Percentiles rank a stretch among this genome's conserved stretches.
Conservation (phyloP, 2,797 vertebrate species). For the Mormyrops boulengeri region DNA sequence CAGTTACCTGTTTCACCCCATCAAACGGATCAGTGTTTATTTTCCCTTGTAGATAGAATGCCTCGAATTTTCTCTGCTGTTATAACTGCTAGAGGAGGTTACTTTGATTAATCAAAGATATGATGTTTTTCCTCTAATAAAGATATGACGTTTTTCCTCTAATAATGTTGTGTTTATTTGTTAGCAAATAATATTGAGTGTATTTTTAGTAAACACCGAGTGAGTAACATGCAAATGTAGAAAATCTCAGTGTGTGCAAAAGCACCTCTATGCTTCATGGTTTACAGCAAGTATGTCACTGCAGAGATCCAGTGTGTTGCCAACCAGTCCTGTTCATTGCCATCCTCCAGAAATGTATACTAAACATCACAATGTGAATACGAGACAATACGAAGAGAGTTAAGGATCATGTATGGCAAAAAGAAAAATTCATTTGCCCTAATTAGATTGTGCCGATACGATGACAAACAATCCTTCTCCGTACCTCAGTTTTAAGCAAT, state of each 20-base stretch:
- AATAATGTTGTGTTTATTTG: background rate
- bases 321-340: background rate
- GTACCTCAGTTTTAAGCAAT: background rate
- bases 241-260: background rate
- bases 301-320: background rate
- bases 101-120: background rate
- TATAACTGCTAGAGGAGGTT: background rate
- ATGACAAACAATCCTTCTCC: background rate
- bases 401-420: background rate
- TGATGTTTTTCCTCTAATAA: background rate
- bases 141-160: background rate
- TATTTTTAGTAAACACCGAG: too few species aligned
- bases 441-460: background rate
- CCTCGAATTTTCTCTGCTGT: background rate
- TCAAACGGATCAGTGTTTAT: background rate
- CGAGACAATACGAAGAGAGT: background rate
- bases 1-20: background rate
- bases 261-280: background rate
- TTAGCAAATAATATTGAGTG: background rate
- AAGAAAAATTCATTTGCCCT: background rate
- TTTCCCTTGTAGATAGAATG: background rate
- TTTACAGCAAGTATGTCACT: background rate
- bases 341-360: background rate
- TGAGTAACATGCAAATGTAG: background rate
- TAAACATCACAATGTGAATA: background rate